Evolutionary conservation across 2,888 invertebrate genomes (phyloP), one percentile per base, ranked within the genome.

Genomic region (Cantharis flavilabris): DNA sequence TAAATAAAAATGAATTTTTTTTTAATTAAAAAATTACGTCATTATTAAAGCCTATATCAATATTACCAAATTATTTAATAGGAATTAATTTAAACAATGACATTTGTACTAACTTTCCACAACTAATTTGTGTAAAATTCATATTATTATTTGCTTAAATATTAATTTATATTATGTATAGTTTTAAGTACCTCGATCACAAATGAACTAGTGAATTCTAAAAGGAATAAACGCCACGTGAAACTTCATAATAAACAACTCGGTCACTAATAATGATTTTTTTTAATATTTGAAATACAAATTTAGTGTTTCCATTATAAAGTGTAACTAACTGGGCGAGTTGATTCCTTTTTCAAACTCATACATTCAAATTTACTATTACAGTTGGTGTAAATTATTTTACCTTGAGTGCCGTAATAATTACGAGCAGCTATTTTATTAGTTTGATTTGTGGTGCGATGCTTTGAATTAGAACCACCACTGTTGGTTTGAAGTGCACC

Each of bases 341-440:
- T 49, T 49, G 49, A 49, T 49, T 49, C 49, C 49, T n/a, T n/a
- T 49, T 49, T n/a, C n/a, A 49, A 49, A 49, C 49, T 49, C 49
- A 49, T 49, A 49, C n/a, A 49, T 49, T 49, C n/a, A 49, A 49
- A 49, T 49, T n/a, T 16, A 16, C 16, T 49, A 49, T 49, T 49
- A 49, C 49, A 49, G 49, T n/a, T n/a, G 49, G n/a, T 49, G 49
- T 49, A 23, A 20, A 18, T 23, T 67, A 26, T 64, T 62, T 76
- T 81, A 82, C 82, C 80, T 82, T 82, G 82, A 65, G 76, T 86
- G 73, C 89, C 86, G 84, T 90, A 91, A 86, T 90, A 91, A 87
- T 90, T 90, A 80, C 90, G 89, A 82, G 86, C 84, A 82, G 87
- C 83, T 82, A 88, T 84, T 86, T 87, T 86, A 85, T 87, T 86